phyloP scores from a whole-genome alignment of 2,113 vertebrate genomes.

The Actenoides hombroni region DNA sequence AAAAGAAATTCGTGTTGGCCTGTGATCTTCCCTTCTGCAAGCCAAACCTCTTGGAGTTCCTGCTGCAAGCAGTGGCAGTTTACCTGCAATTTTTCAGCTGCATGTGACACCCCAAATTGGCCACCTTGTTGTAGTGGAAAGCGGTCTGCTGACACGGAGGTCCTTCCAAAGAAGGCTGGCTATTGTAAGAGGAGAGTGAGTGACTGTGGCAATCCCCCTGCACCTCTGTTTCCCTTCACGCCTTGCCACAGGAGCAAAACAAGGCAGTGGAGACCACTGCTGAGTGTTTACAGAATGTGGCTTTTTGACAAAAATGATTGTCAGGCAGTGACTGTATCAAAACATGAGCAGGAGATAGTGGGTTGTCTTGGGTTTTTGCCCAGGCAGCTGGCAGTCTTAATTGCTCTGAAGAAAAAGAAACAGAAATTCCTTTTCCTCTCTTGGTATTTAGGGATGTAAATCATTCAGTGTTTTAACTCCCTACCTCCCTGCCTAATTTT shows the following conservation, averaged over 20 bases:
- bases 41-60: not conserved
- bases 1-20: not conserved
- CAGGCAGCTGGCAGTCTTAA: not conserved
- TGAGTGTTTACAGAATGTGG: not conserved
- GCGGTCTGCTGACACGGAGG: not conserved
- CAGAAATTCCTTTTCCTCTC: not conserved
- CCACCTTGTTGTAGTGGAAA: constrained; percentile 3
- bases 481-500: not conserved
- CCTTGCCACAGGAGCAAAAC: not conserved
- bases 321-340: not conserved
- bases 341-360: not conserved
- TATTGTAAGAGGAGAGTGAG: not conserved
- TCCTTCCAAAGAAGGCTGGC: not conserved
- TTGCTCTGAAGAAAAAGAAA: not conserved
- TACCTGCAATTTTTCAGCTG: constrained; percentile 23
- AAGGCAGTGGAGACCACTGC: not conserved
- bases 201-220: not conserved
- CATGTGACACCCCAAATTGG: not conserved
- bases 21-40: not conserved
- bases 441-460: not conserved
- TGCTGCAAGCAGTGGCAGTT: not conserved
- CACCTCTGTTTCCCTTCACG: not conserved
- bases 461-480: not conserved
- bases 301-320: not conserved
- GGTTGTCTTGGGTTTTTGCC: not conserved